These are phyloP conservation scores for Staurois parvus DNA, from an alignment of 2,797 vertebrate genomes.

Conservation along the genomic window DNA sequence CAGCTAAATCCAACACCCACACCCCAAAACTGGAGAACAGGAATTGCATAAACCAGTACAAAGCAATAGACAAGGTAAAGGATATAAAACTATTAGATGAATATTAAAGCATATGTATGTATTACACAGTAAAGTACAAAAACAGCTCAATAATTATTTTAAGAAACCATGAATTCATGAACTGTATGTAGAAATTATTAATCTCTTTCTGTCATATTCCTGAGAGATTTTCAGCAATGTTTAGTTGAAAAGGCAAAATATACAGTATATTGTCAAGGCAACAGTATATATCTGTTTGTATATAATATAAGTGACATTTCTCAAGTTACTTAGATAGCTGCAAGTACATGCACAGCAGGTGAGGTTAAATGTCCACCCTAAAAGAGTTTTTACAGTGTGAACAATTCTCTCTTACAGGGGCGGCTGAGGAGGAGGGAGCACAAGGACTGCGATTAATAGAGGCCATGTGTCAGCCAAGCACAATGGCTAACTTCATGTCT, in stretches of 20 bases:
- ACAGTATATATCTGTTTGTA: constrained; percentile 13
- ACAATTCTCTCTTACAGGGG: constrained; percentile 52
- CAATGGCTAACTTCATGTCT: constrained; percentile 57
- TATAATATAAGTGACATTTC: constrained; percentile 29
- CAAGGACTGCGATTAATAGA: constrained; percentile 42
- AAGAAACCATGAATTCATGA: not conserved
- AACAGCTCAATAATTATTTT: not conserved
- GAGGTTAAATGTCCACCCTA: constrained; percentile 52
- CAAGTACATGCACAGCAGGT: constrained; percentile 11
- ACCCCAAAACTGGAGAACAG: too few species aligned
- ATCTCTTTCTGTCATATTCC: constrained; percentile 14
- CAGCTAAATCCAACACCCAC: too few species aligned
- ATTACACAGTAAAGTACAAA: not conserved
- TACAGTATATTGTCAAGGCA: constrained; percentile 14
- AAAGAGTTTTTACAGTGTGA: constrained; percentile 35
- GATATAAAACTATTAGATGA: not conserved
- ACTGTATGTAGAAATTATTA: not conserved
- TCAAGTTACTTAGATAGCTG: constrained; percentile 34
- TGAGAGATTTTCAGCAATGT: not conserved
- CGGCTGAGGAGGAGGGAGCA: constrained; percentile 42
- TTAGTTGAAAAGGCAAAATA: not conserved
- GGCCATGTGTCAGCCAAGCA: constrained; percentile 53
- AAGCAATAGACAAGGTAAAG: not conserved
- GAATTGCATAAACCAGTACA: not conserved
- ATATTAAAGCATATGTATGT: not conserved